phyloP scores from a whole-genome alignment of 2,113 vertebrate species.

The Propithecus coquereli region DNA sequence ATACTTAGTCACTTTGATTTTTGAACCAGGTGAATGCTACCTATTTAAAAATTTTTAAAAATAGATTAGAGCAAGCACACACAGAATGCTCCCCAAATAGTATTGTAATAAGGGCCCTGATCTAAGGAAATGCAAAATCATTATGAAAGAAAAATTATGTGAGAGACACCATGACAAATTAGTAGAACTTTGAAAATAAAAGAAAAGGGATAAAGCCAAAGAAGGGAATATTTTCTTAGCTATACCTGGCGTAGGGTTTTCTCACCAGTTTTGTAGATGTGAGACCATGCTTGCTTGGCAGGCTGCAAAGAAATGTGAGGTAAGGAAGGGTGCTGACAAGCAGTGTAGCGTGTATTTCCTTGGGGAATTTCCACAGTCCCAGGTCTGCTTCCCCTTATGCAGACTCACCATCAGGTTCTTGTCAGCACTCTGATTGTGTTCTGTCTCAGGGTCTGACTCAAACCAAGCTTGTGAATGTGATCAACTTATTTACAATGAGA shows the following conservation, averaged over 20 bases:
- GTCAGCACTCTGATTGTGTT: neutral
- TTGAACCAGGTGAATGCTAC: conserved; percentile 2
- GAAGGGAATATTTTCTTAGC: neutral
- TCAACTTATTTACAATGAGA: neutral
- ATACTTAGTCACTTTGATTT: neutral
- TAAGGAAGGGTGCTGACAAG: neutral
- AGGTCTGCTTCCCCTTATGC: neutral
- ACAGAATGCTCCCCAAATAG: neutral
- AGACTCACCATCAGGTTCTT: neutral
- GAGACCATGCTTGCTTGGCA: neutral
- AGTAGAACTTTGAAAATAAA: neutral
- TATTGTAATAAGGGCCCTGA: neutral
- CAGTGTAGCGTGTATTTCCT: neutral
- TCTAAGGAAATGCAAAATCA: neutral
- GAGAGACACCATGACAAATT: neutral
- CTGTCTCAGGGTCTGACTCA: neutral
- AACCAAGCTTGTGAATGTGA: neutral
- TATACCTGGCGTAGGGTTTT: neutral
- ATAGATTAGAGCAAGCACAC: neutral
- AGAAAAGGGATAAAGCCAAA: neutral
- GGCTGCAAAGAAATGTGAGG: neutral
- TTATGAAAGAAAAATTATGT: neutral
- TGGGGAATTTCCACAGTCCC: neutral
- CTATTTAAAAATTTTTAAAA: conserved; percentile 17
- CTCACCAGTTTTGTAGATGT: neutral